Base-by-base conservation (phyloP, 2,797 vertebrate species). In the Phataginus tetradactyla region DNA sequence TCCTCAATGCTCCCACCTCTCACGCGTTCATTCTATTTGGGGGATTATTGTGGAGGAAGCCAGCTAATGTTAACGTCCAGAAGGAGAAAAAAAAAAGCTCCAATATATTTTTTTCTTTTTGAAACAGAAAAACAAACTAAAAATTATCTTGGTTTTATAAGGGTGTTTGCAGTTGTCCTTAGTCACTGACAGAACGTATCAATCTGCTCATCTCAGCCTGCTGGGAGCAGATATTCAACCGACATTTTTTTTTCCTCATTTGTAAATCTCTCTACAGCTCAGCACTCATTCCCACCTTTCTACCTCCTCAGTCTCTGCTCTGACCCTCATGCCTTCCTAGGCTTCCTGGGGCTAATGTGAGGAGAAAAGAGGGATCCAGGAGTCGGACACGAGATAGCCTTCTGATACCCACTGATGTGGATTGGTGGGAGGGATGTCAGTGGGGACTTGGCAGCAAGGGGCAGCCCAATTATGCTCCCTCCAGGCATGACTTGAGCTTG, bases 21-120 rank as follows among this genome's bases (percentile, higher is more conserved):
- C 92, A 91, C 3, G 0, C 94, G 77, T 86, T 95, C 25, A 0
- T 95, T 96, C 97, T 97, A 88, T 97, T 96, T 97, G 97, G 95
- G 92, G 88, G 94, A 18, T 97, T 95, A 90, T 80, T 95, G 89
- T 95, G 96, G 96, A 96, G 93, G 96, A 91, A 96, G 96, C 89
- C 91, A 93, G 94, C 68, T 81, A 96, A 97, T 95, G 84, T 37
- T 37, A 37, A 37, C 37, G 37, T 37, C 37, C 37, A 37, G 37
- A 37, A 37, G 37, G 37, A 37, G 37, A 37, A 37, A 37, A 37
- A 37, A 45, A 17, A 39, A 84, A 39, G 37, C 57, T 66, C 94
- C 81, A 85, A 87, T 86, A 64, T 86, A 49, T 55, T 79, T 49
- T 77, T 87, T 69, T 61, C 90, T 91, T 92, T 61, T 91, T 90